Conservation (phyloP, 1,140 invertebrate species). For the Dendroctonus valens region DNA sequence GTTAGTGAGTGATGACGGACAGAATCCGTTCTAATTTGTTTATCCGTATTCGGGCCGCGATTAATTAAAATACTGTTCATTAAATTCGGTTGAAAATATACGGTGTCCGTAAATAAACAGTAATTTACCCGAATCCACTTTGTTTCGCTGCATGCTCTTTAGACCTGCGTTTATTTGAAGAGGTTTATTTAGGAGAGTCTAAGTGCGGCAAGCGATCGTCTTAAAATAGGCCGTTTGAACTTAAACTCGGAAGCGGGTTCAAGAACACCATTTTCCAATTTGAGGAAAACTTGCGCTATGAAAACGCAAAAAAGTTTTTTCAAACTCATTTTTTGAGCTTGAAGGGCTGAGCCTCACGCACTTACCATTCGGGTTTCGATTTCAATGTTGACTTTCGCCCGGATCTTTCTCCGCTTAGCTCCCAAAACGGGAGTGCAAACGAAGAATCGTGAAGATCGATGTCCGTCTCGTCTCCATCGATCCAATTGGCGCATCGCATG, state of each 20-base stretch:
- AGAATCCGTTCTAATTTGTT: too few relatives aligned
- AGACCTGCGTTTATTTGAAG: constrained; percentile 16
- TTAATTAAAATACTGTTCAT: constrained; percentile 1
- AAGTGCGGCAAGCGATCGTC: constrained; percentile 5
- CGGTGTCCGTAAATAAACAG: not conserved
- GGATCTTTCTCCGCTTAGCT: constrained; percentile 63
- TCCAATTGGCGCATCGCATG: constrained; percentile 50
- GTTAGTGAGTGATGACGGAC: too few relatives aligned
- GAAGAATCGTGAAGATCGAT: constrained; percentile 63
- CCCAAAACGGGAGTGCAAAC: constrained; percentile 77
- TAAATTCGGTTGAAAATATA: not conserved
- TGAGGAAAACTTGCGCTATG: not conserved
- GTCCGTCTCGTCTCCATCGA: constrained; percentile 57
- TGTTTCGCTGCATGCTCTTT: constrained; percentile 5
- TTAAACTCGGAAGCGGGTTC: constrained; percentile 17
- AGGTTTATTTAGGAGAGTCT: constrained; percentile 22
- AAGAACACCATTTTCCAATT: constrained; percentile 13
- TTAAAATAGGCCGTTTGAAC: constrained; percentile 22
- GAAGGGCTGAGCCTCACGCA: not conserved
- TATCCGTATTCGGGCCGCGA: not conserved
- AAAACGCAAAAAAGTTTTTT: not conserved
- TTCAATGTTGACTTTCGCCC: constrained; percentile 72
- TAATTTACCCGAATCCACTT: constrained; percentile 18
- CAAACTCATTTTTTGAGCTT: not conserved
- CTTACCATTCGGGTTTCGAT: constrained; percentile 86